phyloP scores from a whole-genome alignment of 2,888 invertebrate species.

The Bembecia ichneumoniformis region DNA sequence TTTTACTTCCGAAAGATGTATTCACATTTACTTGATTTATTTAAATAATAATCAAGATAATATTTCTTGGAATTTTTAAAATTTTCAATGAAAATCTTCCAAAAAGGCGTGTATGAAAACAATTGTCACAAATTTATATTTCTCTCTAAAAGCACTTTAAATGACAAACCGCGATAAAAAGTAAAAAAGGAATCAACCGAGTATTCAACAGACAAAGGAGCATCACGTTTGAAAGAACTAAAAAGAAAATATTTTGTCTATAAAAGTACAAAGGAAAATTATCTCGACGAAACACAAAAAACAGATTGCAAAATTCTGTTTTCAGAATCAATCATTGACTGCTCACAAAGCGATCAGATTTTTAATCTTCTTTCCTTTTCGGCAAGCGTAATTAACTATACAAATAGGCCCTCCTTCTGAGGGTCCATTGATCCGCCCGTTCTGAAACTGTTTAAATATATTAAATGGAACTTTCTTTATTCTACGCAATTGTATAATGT shows the following conservation, averaged over 20 bases:
- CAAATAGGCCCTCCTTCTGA: constrained; percentile 11
- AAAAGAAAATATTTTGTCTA: background rate
- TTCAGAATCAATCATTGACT: constrained; percentile 11
- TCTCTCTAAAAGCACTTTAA: background rate
- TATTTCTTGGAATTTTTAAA: background rate
- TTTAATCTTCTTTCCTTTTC: constrained; percentile 11
- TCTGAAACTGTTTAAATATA: constrained; percentile 9
- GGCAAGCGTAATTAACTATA: constrained; percentile 13
- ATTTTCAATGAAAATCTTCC: background rate
- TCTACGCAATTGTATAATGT: constrained; percentile 3
- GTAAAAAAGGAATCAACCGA: background rate
- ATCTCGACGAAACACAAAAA: constrained; percentile 4
- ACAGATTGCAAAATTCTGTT: background rate
- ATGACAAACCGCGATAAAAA: background rate
- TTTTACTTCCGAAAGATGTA: too few relatives aligned
- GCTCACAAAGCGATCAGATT: constrained; percentile 11
- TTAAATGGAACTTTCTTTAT: constrained; percentile 7
- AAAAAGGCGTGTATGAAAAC: background rate
- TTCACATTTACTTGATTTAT: too few relatives aligned
- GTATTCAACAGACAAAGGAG: background rate
- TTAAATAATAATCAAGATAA: too few relatives aligned
- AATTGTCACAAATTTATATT: background rate
- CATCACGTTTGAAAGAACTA: background rate
- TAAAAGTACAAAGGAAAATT: constrained; percentile 4
- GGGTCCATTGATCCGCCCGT: constrained; percentile 9